Evolutionary conservation across 2,888 invertebrate genomes (phyloP).

Genomic region (Aleiodes testaceus): DNA sequence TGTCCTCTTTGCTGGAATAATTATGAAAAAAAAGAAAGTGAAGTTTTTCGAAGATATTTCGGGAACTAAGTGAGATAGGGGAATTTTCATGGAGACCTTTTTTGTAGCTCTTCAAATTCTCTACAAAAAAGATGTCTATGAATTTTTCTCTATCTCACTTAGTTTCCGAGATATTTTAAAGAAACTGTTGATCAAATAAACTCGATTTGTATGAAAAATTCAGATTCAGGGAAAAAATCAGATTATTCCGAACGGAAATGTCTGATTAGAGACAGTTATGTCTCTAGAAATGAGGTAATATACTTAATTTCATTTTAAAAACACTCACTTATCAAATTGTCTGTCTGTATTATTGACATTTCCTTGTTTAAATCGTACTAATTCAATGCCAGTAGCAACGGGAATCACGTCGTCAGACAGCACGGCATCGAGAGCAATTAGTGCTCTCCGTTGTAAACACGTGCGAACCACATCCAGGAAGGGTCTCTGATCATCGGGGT

Average conservation of each 20-base stretch:
- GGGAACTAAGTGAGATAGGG: background rate
- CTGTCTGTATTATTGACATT: conserved; percentile 9
- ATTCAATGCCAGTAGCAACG: conserved; percentile 78
- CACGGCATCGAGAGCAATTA: conserved; percentile 78
- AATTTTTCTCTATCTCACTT: too few species aligned
- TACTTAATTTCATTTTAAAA: conserved; percentile 9
- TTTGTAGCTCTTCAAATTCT: background rate
- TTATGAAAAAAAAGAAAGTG: conserved; percentile 8
- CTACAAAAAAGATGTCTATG: too few species aligned
- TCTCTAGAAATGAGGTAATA: background rate
- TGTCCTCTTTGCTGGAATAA: conserved; percentile 48
- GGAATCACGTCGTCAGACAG: conserved; percentile 78
- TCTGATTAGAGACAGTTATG: background rate
- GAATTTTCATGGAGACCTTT: background rate
- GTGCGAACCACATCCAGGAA: conserved; percentile 58
- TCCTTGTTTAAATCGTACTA: conserved; percentile 75
- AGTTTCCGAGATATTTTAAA: too few species aligned
- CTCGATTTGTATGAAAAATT: too few species aligned
- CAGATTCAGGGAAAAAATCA: too few species aligned
- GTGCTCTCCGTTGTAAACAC: conserved; percentile 65
- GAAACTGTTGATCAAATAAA: too few species aligned
- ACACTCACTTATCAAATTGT: conserved; percentile 38
- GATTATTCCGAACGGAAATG: background rate
- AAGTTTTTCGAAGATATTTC: background rate
- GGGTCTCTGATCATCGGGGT: conserved; percentile 48